Conservation (phyloP, 1,140 invertebrate genomes). For the Dendroctonus ponderosae region DNA sequence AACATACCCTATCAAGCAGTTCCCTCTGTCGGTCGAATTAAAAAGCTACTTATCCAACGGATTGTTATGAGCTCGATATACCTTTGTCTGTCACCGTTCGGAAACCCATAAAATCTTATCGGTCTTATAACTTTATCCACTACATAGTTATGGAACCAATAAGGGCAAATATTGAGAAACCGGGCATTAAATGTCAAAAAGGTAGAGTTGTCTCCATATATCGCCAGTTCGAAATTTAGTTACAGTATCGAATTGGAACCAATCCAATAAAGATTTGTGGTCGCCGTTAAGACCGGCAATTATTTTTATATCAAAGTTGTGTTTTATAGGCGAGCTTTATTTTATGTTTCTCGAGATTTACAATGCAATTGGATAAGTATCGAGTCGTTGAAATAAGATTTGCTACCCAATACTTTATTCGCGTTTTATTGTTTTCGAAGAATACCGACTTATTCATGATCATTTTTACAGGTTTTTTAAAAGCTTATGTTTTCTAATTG, state of each 20-base stretch:
- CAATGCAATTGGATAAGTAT: conserved; percentile 21
- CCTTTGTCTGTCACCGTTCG: no score
- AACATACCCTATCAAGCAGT: no score
- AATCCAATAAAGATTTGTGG: conserved; percentile 34
- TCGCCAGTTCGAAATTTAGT: conserved; percentile 13
- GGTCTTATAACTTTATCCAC: no score
- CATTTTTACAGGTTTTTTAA: no score
- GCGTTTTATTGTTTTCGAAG: not conserved
- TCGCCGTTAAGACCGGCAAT: conserved; percentile 16
- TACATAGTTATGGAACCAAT: no score
- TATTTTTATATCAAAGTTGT: conserved; percentile 34
- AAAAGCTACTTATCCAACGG: no score
- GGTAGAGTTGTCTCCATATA: conserved; percentile 11
- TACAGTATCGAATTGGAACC: conserved; percentile 7
- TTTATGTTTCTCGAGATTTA: conserved; percentile 28
- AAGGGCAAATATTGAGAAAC: no score
- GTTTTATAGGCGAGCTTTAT: conserved; percentile 31
- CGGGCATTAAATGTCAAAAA: conserved; percentile 13
- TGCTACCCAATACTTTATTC: conserved; percentile 7
- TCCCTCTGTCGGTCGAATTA: no score
- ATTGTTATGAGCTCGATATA: no score
- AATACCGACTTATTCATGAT: no score
- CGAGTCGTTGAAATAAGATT: conserved; percentile 10
- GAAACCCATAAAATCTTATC: no score
- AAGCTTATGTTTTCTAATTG: no score